These are phyloP conservation scores for Poliocrania exsul DNA, from an alignment of 2,797 vertebrate species.

Conservation along the genomic window DNA sequence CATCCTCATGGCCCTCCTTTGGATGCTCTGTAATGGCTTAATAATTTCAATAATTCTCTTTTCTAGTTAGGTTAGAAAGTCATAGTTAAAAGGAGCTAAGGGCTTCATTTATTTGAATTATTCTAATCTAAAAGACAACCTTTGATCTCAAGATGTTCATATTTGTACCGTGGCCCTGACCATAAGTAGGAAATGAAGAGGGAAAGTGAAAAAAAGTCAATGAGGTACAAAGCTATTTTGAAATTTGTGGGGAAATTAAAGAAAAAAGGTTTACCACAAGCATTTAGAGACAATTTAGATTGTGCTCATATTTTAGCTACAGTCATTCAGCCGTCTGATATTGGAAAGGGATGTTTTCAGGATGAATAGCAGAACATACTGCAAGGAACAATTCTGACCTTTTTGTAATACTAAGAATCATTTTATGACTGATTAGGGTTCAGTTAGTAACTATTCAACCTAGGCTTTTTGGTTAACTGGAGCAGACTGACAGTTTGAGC, in stretches of 20 bases:
- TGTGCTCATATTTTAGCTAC: background rate
- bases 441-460: conserved; percentile 59
- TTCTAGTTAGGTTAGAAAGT: background rate
- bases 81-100: background rate
- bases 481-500: conserved; percentile 54
- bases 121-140: background rate
- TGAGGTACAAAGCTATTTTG: background rate
- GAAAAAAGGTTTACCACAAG: background rate
- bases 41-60: background rate
- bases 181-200: background rate
- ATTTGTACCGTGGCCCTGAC: background rate
- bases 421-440: conserved; percentile 61
- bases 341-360: conserved; percentile 22
- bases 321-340: background rate
- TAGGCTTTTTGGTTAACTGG: conserved; percentile 53
- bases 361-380: background rate
- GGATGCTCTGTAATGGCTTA: background rate
- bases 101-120: background rate
- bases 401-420: conserved; percentile 6
- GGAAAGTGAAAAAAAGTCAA: background rate
- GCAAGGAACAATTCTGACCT: conserved; percentile 17
- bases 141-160: background rate
- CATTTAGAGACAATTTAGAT: background rate
- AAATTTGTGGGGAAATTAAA: background rate
- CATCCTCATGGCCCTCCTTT: background rate